Base-by-base conservation (phyloP, 92 coral and sea anemone species). In the Siderastrea radians region DNA sequence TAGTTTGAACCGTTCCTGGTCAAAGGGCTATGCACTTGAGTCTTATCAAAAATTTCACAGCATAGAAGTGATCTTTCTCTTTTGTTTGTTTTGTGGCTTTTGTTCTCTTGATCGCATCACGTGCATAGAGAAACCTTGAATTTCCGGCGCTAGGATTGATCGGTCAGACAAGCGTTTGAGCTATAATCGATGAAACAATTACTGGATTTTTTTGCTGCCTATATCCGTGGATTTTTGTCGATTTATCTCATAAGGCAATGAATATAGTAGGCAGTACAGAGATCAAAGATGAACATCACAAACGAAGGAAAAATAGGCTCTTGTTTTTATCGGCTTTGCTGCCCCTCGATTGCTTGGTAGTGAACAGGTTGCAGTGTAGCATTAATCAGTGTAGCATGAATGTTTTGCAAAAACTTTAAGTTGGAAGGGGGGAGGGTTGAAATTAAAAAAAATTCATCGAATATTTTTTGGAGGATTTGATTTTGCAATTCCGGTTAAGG, bases 21-120 rank as follows among this genome's bases (percentile, higher is more conserved):
- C 60, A n/a, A 4, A 19, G 52, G 51, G 11, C 51, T n/a, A 50
- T 43, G 9, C 13, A 38, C 60, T n/a, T 45, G 14, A 15, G 38
- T n/a, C 15, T 58, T 44, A 45, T 17, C 44, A 48, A 12, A 4
- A 4, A 3, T 60, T 49, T 9, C 19, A 60, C 6, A 38, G 46
- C 1, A 43, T 44, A 2, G 38, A 11, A 38, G 72, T 67, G 38
- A 71, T 48, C 54, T 71, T 3, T 9, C 38, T 46, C 51, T 45
- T 60, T 26, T 49, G 70, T 49, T 79, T 79, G 26, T 13, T 50
- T 0, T 13, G 5, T 51, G 13, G 59, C 43, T 9, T 50, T 67
- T 51, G 84, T 79, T 49, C 11, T 13, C 58, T 64, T 13, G 51
- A 59, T 55, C 81, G 45, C 6, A 64, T 80, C 53, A 50, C 46